These are phyloP conservation scores for Psittacara wagleri DNA, from an alignment of 2,113 vertebrate genomes.

Conservation along the genomic window DNA sequence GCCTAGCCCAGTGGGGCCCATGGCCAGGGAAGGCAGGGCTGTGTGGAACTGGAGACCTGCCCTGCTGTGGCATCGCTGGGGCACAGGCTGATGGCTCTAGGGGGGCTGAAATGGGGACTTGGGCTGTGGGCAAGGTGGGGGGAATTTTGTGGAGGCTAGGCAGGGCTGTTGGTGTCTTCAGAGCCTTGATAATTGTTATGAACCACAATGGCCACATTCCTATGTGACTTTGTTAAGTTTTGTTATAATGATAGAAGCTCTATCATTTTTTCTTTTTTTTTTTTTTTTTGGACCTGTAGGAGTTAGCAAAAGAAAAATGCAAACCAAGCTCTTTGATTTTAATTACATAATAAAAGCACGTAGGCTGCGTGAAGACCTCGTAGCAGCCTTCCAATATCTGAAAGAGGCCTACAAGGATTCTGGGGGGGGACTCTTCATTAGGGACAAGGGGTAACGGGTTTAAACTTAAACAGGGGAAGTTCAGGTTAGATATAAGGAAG, in stretches of 20 bases:
- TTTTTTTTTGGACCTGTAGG: not conserved
- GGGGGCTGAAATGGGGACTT: not conserved
- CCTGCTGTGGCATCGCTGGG: rapidly evolving
- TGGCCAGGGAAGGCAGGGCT: too few relatives aligned
- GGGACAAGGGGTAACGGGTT: not conserved
- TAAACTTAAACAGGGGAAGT: not conserved
- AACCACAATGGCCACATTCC: not conserved
- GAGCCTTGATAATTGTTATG: not conserved
- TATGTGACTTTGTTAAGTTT: not conserved
- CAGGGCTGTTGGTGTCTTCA: not conserved
- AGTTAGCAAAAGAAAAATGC: not conserved
- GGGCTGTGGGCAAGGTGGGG: rapidly evolving
- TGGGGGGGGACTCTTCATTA: not conserved
- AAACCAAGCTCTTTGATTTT: not conserved
- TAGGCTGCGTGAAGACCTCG: not conserved
- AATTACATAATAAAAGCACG: not conserved
- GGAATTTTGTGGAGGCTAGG: rapidly evolving
- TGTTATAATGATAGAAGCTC: not conserved
- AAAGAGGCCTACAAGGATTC: not conserved
- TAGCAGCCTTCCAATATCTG: not conserved
- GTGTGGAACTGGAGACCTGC: not conserved
- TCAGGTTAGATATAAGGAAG: not conserved
- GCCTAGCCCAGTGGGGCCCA: rapidly evolving
- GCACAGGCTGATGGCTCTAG: rapidly evolving
- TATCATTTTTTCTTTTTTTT: not conserved